A percentile compares a stretch with the other conserved stretches of the same genome.
These are phyloP conservation scores for Eupithecia pulchellata DNA, from an alignment of 2,888 invertebrate genomes.

Conservation along the genomic window DNA sequence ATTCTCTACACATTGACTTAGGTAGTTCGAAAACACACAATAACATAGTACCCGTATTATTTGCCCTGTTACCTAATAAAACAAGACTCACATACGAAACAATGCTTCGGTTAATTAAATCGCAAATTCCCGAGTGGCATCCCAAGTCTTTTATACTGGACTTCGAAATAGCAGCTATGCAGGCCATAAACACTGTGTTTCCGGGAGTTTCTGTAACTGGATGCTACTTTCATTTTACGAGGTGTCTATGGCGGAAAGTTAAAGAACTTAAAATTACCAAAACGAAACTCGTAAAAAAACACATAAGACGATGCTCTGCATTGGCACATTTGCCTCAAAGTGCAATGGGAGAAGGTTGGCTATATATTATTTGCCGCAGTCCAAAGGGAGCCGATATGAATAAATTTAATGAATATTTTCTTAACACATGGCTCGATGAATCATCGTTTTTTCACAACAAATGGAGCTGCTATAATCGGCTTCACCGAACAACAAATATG, in stretches of 20 bases:
- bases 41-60: constrained; percentile 4
- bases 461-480: too few species aligned
- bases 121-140: constrained; percentile 12
- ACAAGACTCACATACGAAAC: constrained; percentile 10
- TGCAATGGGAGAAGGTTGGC: constrained; percentile 12
- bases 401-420: background rate
- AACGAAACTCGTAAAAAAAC: constrained; percentile 11
- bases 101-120: constrained; percentile 13
- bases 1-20: too few species aligned
- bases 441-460: too few species aligned
- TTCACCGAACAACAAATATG: too few species aligned
- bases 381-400: background rate
- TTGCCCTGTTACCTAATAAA: background rate
- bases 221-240: too few species aligned
- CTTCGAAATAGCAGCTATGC: too few species aligned
- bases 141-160: constrained; percentile 4
- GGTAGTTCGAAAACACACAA: constrained; percentile 8
- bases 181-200: too few species aligned
- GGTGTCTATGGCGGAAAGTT: too few species aligned
- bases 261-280: too few species aligned
- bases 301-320: constrained; percentile 14
- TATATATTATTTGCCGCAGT: constrained; percentile 12
- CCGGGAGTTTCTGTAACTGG: too few species aligned
- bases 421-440: constrained; percentile 1
- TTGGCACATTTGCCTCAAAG: constrained; percentile 13